A percentile compares a stretch with the other conserved stretches of the same genome.
These are phyloP conservation scores for Acleris emargana DNA, from an alignment of 2,888 invertebrate species.

Conservation along the genomic window DNA sequence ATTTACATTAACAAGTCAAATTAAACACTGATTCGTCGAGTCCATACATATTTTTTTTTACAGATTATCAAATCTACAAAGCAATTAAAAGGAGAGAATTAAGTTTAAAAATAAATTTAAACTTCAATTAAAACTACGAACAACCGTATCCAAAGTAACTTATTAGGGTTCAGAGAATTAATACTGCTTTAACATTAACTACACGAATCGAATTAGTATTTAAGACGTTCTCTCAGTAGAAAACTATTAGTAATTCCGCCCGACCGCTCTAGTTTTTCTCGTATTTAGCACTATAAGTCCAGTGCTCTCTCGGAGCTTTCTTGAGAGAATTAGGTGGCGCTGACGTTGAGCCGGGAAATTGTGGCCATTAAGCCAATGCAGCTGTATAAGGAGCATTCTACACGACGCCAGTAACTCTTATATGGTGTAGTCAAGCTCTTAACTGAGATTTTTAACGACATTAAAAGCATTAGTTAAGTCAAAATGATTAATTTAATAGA, in stretches of 20 bases:
- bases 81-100: too few species aligned
- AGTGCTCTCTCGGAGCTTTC: conserved; percentile 2
- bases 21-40: too few species aligned
- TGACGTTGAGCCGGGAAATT: neutral
- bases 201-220: conserved; percentile 6
- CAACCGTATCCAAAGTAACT: conserved; percentile 2
- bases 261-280: conserved; percentile 6
- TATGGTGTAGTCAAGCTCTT: neutral
- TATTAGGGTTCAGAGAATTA: conserved; percentile 9
- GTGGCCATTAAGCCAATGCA: conserved; percentile 8
- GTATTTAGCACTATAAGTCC: conserved; percentile 4
- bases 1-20: too few species aligned
- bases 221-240: neutral
- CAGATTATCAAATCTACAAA: too few species aligned
- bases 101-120: neutral
- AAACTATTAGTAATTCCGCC: conserved; percentile 14
- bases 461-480: too few species aligned
- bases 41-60: too few species aligned
- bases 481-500: too few species aligned
- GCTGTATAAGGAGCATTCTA: neutral
- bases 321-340: neutral
- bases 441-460: too few species aligned
- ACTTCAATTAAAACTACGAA: neutral
- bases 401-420: conserved; percentile 3
- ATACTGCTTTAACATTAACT: neutral